These are phyloP conservation scores for Erithacus rubecula DNA, from an alignment of 2,797 vertebrate species.

Conservation along the genomic window DNA sequence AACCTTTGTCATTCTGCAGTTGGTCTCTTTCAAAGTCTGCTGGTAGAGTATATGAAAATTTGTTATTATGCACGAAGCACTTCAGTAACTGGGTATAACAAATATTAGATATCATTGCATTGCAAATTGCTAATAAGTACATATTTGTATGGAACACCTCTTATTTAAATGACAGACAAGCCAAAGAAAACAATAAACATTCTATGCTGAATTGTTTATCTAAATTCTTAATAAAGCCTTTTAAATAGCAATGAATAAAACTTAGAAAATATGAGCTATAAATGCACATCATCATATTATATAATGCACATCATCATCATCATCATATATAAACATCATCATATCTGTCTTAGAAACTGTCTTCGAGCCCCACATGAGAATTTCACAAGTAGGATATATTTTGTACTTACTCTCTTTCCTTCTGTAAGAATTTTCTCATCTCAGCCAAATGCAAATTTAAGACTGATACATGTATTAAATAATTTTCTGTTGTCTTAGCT, in stretches of 20 bases:
- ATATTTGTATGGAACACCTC: background rate
- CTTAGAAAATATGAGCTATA: background rate
- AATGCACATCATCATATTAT: background rate
- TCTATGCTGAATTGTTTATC: background rate
- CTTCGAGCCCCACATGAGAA: background rate
- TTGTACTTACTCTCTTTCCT: slow-evolving; percentile 74
- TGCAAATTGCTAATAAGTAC: background rate
- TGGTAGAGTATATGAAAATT: background rate
- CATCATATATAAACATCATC: background rate
- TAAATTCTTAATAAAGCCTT: background rate
- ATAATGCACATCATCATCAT: no score
- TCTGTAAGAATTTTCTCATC: slow-evolving; percentile 65
- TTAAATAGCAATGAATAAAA: background rate
- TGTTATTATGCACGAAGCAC: background rate
- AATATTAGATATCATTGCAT: background rate
- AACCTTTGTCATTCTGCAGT: background rate
- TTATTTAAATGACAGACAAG: background rate
- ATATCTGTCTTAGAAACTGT: background rate
- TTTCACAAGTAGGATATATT: background rate
- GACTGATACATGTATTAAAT: slow-evolving; percentile 25
- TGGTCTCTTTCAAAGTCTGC: background rate
- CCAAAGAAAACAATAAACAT: background rate
- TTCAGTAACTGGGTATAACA: background rate
- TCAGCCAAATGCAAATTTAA: slow-evolving; percentile 50
- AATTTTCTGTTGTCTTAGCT: background rate